phyloP scores from a whole-genome alignment of 1,140 invertebrate genomes.

The Cataglyphis hispanica region DNA sequence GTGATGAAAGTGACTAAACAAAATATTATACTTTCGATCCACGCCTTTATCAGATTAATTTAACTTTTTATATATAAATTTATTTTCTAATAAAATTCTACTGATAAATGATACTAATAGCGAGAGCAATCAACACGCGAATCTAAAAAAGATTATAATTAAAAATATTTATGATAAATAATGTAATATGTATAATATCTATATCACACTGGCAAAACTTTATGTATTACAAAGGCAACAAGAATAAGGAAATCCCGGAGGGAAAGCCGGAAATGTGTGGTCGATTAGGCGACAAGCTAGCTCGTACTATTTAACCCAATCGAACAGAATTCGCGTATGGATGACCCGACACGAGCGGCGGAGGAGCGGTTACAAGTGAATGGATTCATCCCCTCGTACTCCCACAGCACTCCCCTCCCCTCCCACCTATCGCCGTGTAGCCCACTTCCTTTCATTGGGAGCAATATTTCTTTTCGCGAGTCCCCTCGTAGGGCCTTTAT shows the following conservation, averaged over 20 bases:
- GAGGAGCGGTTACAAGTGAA: conserved; percentile 82
- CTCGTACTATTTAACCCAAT: conserved; percentile 83
- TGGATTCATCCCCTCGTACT: conserved; percentile 68
- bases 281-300: conserved; percentile 32
- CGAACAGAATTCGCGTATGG: conserved; percentile 82
- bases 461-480: conserved; percentile 86
- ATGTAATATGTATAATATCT: not conserved
- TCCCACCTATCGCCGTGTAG: conserved; percentile 26
- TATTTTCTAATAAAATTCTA: not conserved
- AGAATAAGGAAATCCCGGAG: not conserved
- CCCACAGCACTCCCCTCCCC: not conserved
- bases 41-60: not conserved
- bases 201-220: not conserved
- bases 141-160: not conserved
- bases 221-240: not conserved
- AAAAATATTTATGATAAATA: not conserved
- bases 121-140: not conserved
- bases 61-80: conserved; percentile 11
- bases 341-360: conserved; percentile 81
- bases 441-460: conserved; percentile 83
- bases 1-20: conserved; percentile 83
- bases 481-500: conserved; percentile 83
- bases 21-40: conserved; percentile 65
- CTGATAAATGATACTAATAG: not conserved
- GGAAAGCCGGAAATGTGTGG: conserved; percentile 31